Evolutionary conservation across 1,140 invertebrate genomes (phyloP), one percentile per base, ranked within the genome.

Genomic region (Platyscapa corneri): DNA sequence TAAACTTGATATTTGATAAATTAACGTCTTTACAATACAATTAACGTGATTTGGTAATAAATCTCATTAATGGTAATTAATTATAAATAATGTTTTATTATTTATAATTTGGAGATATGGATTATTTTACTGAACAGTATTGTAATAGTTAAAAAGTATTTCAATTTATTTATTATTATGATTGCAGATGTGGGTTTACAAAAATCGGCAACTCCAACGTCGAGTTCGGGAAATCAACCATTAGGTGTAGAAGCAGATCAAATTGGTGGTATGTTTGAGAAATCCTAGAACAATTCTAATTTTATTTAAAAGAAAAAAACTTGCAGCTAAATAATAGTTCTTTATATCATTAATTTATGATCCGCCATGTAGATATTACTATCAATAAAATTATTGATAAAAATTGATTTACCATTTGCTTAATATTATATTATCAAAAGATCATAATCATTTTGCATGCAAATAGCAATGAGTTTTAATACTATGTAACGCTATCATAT

Each of bases 131-230:
- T 46, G 6, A 46, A 46, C 42, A 53, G 7, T 53, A 53, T 53
- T 53, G 7, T 18, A 14, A 10, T 53, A 27, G 20, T n/a, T n/a
- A n/a, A n/a, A n/a, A n/a, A n/a, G n/a, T n/a, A n/a, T n/a, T n/a
- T n/a, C n/a, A n/a, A n/a, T 74, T 42, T 42, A 42, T 6, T 42
- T 23, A 42, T 77, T 34, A 46, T 23, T 78, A 34, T 12, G 27
- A 77, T 79, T 86, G 74, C 74, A 93, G 92, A 90, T 85, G 91
- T 92, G 83, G 90, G 89, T 82, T 87, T 92, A 86, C 88, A 89
- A 42, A 88, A 89, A 70, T 87, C 90, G 79, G 89, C 89, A 81
- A 91, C 91, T 20, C 90, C 91, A 76, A 90, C 92, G 37, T 89
- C 90, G 67, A 91, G 88, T 85, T 88, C 90, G 67, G 91, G 90